Conservation (phyloP, 2,113 vertebrate genomes). For the Apteryx mantelli region DNA sequence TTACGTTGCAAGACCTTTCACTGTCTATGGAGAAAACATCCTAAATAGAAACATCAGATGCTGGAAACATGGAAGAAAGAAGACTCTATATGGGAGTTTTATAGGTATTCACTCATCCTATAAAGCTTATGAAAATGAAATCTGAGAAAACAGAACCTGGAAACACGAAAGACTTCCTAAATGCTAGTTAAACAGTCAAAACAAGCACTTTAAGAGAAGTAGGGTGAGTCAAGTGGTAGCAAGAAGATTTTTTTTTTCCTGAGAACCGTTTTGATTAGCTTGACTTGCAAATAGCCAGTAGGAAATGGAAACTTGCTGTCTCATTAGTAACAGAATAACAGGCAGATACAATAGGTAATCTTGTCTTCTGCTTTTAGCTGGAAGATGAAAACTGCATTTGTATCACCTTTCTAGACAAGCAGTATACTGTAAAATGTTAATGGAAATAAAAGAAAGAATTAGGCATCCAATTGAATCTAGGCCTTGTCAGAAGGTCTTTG, state of each 20-base stretch:
- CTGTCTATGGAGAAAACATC: not conserved
- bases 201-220: not conserved
- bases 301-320: conserved; percentile 5
- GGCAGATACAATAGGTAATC: not conserved
- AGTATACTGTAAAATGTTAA: not conserved
- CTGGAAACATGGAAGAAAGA: not conserved
- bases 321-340: not conserved
- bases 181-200: not conserved
- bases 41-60: not conserved
- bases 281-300: conserved; percentile 30
- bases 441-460: not conserved
- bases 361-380: not conserved
- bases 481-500: not conserved
- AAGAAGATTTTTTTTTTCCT: conserved; percentile 6
- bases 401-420: not conserved
- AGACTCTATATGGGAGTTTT: not conserved
- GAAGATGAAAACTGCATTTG: not conserved
- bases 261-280: not conserved
- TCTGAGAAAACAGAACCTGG: not conserved
- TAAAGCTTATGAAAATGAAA: conserved; percentile 7
- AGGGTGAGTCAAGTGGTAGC: conserved; percentile 17
- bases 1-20: not conserved
- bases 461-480: not conserved
- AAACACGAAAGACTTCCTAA: not conserved
- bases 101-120: not conserved